Evolutionary conservation across 2,113 vertebrate species (phyloP), one percentile per base, ranked within the genome.

Genomic region (Pseudolaguvia tuberculata): DNA sequence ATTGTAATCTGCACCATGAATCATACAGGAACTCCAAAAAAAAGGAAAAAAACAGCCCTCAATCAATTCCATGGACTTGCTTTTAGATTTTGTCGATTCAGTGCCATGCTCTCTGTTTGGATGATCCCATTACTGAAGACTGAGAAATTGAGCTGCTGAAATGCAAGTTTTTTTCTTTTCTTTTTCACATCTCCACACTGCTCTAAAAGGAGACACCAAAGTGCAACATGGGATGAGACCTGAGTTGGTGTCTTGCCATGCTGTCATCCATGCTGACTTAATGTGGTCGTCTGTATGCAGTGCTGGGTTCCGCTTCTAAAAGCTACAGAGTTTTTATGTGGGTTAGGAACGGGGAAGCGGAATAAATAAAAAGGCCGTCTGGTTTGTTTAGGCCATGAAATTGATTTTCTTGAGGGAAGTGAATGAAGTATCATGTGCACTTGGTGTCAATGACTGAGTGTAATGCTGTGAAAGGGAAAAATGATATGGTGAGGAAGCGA

Each of bases 21-120:
- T 85, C 79, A 65, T 20, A 71, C 25, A 4, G 70, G 59, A 51
- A 73, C 59, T 39, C 69, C 42, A 79, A 82, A 83, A 42, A 42
- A 8, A 42, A 9, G 9, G 9, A 42, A 42, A 42, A 42, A 35
- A 35, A 3, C 7, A 42, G 5, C 39, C 39, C 78, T 79, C n/a
- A 85, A 87, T 85, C 84, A 84, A 80, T 86, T 85, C 83, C 81
- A 84, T 63, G 75, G 70, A 68, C 72, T 82, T 53, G 20, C 76
- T 82, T 83, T 61, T 85, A 87, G 86, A 85, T 85, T 85, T 75
- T 63, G 76, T 82, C 84, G 82, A 83, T 87, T 84, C 80, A 83
- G 74, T 79, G 70, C 76, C 58, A 70, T 61, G 29, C 68, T 82
- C 81, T 70, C 72, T 55, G 84, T 87, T 84, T 82, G 78, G 83